Base-by-base conservation (phyloP, 2,797 vertebrate genomes). In the Prionace glauca region DNA sequence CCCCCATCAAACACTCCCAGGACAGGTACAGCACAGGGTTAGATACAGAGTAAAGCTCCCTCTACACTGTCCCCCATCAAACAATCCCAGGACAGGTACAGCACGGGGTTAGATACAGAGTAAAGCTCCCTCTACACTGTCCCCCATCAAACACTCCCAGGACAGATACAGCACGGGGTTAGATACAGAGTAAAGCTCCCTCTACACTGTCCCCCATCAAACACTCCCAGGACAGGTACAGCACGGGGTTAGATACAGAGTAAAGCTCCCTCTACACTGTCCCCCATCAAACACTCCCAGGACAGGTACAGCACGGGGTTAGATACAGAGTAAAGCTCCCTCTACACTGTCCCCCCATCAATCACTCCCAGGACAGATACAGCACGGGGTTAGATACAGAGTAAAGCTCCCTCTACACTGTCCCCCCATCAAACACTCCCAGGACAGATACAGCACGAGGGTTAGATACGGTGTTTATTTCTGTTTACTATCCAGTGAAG, bases 1-100 rank as follows among this genome's bases (percentile, higher is more conserved):
- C 50, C 72, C 72, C 26, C 87, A 90, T 90, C 87, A 90, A 60
- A 90, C 87, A 62, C 56, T 90, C 87, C 87, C 56, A 32, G 18
- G 41, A 2, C 81, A 84, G 41, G 81, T 22, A 84, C 41, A 84
- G 36, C 20, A 84, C 20, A 20, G 29, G 81, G 41, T 69, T 69
- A 69, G 18, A 69, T 69, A 69, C 67, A 69, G 67, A 69, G 67
- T 69, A 62, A 62, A n/a, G 12, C 14, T 32, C 87, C 29, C 29
- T 62, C 86, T 88, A 12, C 86, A 56, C 86, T 29, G 86, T 60
- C 50, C 72, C 72, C 10, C 87, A 90, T 90, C 87, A 62, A 60
- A 90, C 87, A 62, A 29, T 90, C 87, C 87, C 29, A 32, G 18
- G 20, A 0, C 81, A 84, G 41, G 81, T 9, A 84, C 41, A 84